Evolutionary conservation across 2,113 vertebrate species (phyloP).

Genomic region (Plecturocebus donacophilus): DNA sequence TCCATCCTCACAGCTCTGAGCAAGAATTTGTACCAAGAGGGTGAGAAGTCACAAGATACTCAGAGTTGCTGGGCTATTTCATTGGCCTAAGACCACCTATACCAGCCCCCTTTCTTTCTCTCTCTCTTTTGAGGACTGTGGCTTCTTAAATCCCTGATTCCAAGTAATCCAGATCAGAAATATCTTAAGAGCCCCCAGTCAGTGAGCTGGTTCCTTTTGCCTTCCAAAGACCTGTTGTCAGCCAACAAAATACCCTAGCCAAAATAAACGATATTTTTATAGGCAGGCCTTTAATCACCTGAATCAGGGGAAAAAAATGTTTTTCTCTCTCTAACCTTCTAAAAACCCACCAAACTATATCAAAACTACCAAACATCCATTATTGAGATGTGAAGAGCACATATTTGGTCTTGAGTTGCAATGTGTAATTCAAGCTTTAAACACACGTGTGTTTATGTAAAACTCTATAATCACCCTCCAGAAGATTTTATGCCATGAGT

Average conservation of each 20-base stretch:
- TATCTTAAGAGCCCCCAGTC: neutral
- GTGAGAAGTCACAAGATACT: neutral
- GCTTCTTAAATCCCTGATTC: neutral
- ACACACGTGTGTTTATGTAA: neutral
- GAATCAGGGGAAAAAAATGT: neutral
- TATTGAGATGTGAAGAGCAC: neutral
- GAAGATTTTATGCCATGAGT: neutral
- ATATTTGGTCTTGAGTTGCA: neutral
- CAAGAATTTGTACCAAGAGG: neutral
- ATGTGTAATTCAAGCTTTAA: conserved; percentile 31
- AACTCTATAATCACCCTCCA: neutral
- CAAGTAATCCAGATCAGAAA: neutral
- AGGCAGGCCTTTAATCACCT: neutral
- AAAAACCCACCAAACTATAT: neutral
- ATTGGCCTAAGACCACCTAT: neutral
- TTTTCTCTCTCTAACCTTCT: neutral
- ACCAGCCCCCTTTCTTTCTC: no score
- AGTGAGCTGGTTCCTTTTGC: neutral
- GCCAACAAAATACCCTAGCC: neutral
- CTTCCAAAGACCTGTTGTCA: conserved; percentile 13
- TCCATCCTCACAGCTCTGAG: neutral
- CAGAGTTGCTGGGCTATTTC: neutral
- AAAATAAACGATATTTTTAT: conserved; percentile 6
- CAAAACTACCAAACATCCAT: neutral
- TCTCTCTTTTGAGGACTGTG: neutral